Conservation (phyloP, 2,797 vertebrate species). For the Falco naumanni region DNA sequence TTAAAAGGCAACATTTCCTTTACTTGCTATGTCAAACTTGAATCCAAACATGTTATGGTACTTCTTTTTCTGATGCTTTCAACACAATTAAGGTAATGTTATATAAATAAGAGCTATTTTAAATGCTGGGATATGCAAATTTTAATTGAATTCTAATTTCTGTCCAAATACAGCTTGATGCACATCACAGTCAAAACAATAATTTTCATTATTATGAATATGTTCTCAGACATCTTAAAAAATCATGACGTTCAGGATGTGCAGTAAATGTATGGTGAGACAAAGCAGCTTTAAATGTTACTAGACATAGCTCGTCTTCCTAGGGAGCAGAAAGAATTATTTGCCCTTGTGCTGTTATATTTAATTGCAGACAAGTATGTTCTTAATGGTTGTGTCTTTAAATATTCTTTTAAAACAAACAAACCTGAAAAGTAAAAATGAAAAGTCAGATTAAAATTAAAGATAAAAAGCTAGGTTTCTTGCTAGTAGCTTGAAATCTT, state of each 20-base stretch:
- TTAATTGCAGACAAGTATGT: not conserved
- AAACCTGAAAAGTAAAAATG: not conserved
- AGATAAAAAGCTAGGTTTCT: not conserved
- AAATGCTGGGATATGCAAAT: not conserved
- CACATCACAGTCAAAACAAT: not conserved
- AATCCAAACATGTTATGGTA: not conserved
- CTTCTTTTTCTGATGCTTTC: not conserved
- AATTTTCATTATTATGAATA: not conserved
- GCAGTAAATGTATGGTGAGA: not conserved
- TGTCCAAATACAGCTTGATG: not conserved
- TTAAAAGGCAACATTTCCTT: not conserved
- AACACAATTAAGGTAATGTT: not conserved
- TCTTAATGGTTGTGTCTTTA: not conserved
- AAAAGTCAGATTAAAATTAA: not conserved
- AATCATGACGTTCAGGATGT: not conserved
- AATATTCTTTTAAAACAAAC: not conserved
- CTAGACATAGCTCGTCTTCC: not conserved
- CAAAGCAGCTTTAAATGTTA: not conserved
- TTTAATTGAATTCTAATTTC: slow-evolving; percentile 28
- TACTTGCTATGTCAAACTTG: not conserved
- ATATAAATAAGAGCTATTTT: not conserved
- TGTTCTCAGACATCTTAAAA: not conserved
- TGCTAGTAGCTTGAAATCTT: not conserved
- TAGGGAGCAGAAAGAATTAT: not conserved
- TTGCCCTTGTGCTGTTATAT: not conserved